Percentiles rank a stretch among this genome's conserved stretches.
Evolutionary conservation across 2,797 vertebrate genomes (phyloP).

Genomic region (Peromyscus nudipes): DNA sequence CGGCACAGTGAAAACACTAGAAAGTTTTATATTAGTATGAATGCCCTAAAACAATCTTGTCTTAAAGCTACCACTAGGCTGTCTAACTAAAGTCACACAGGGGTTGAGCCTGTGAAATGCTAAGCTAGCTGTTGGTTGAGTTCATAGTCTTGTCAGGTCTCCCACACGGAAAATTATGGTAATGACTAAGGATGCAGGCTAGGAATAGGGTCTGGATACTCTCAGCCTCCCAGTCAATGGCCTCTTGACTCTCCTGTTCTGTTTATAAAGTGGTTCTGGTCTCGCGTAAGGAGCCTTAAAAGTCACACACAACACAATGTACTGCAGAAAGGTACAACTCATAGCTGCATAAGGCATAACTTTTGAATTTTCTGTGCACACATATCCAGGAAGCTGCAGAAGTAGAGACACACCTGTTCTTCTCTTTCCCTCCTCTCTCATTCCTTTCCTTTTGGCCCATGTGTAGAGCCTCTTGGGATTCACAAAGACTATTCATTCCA

Average conservation of each 20-base stretch:
- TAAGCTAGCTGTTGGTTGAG: not conserved
- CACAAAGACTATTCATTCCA: not conserved
- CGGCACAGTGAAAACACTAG: not conserved
- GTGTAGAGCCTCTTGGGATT: not conserved
- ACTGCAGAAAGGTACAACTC: not conserved
- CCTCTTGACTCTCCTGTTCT: not conserved
- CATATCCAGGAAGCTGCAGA: not conserved
- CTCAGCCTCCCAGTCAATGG: not conserved
- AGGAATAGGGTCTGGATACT: not conserved
- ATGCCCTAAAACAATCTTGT: conserved; percentile 7
- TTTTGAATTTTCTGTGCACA: conserved; percentile 13
- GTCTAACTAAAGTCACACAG: conserved; percentile 4
- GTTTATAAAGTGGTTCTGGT: conserved; percentile 6
- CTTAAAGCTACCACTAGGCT: not conserved
- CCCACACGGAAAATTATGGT: conserved; percentile 2
- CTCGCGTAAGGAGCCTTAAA: not conserved
- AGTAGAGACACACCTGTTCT: not conserved
- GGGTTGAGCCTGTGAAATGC: not conserved
- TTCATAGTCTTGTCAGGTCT: not conserved
- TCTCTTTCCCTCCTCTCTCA: not conserved
- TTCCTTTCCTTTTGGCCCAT: not conserved
- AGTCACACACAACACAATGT: not conserved
- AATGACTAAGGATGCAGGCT: not conserved
- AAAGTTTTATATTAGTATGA: conserved; percentile 16
- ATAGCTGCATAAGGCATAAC: not conserved